These are phyloP conservation scores for Myzus persicae DNA, from an alignment of 1,140 invertebrate species.

Conservation along the genomic window DNA sequence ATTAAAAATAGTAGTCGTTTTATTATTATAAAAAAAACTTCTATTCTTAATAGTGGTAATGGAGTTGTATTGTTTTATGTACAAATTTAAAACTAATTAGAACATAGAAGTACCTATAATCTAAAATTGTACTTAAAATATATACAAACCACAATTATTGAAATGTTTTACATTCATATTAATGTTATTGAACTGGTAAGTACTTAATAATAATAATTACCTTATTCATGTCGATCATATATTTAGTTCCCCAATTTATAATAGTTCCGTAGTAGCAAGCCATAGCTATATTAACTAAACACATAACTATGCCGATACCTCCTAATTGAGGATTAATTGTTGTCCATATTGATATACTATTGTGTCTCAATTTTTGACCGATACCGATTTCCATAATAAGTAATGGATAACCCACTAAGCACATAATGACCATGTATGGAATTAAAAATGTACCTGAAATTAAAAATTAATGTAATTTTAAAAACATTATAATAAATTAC, in stretches of 20 bases:
- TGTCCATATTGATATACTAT: slow-evolving; percentile 40
- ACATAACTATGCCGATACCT: slow-evolving; percentile 37
- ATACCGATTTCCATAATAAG: slow-evolving; percentile 48
- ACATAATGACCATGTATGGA: slow-evolving; percentile 39
- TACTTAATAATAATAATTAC: background rate
- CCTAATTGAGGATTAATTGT: slow-evolving; percentile 47
- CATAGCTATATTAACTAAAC: slow-evolving; percentile 27
- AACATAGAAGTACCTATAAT: background rate
- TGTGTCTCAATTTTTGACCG: slow-evolving; percentile 41
- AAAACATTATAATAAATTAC: background rate
- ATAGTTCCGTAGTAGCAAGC: slow-evolving; percentile 28
- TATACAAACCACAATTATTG: background rate
- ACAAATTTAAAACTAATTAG: background rate
- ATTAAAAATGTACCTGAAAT: slow-evolving; percentile 54
- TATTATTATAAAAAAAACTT: background rate
- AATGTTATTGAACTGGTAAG: background rate
- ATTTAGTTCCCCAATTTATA: slow-evolving; percentile 36
- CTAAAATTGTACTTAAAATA: background rate
- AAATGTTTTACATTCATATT: background rate
- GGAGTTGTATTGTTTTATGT: background rate
- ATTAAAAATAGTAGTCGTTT: background rate
- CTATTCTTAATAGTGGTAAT: background rate
- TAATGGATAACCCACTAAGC: slow-evolving; percentile 47
- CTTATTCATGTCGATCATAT: slow-evolving; percentile 36
- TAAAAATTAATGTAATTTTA: background rate